Percentiles rank a stretch among this genome's conserved stretches.
These are phyloP conservation scores for Vulpes lagopus DNA, from an alignment of 2,113 vertebrate species.

Conservation along the genomic window DNA sequence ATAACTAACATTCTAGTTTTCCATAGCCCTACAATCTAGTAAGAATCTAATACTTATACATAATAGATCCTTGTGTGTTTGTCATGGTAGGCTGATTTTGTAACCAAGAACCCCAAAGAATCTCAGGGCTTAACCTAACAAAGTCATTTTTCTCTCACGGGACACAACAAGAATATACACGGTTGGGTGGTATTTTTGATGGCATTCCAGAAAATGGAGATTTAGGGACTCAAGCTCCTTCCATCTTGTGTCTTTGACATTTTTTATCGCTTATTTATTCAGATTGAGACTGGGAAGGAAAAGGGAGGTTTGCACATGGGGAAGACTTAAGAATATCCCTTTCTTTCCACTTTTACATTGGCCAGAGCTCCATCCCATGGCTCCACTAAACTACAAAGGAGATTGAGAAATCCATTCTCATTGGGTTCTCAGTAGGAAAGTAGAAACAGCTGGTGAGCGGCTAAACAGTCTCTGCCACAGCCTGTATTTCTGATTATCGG, in stretches of 20 bases:
- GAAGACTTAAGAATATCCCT: too few relatives aligned
- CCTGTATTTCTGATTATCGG: too few relatives aligned
- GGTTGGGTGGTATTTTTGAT: background rate
- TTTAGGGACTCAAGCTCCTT: background rate
- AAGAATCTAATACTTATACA: background rate
- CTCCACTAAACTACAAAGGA: too few relatives aligned
- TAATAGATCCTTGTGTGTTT: background rate
- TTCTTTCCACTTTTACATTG: too few relatives aligned
- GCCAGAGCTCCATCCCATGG: too few relatives aligned
- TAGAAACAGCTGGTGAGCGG: too few relatives aligned
- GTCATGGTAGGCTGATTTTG: background rate
- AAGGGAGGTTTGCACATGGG: background rate
- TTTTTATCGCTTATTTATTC: background rate
- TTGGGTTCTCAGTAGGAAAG: too few relatives aligned
- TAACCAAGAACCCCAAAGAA: background rate
- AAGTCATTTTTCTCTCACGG: background rate
- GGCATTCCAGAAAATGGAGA: background rate
- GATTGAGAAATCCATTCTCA: too few relatives aligned
- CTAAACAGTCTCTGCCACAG: too few relatives aligned
- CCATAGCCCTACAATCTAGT: background rate
- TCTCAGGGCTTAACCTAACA: background rate
- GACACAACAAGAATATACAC: background rate
- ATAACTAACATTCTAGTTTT: background rate
- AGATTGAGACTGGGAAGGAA: background rate
- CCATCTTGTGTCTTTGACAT: background rate